A percentile compares a stretch with the other conserved stretches of the same genome.
These are phyloP conservation scores for Temnothorax unifasciatus DNA, from an alignment of 2,888 invertebrate genomes.

Conservation along the genomic window DNA sequence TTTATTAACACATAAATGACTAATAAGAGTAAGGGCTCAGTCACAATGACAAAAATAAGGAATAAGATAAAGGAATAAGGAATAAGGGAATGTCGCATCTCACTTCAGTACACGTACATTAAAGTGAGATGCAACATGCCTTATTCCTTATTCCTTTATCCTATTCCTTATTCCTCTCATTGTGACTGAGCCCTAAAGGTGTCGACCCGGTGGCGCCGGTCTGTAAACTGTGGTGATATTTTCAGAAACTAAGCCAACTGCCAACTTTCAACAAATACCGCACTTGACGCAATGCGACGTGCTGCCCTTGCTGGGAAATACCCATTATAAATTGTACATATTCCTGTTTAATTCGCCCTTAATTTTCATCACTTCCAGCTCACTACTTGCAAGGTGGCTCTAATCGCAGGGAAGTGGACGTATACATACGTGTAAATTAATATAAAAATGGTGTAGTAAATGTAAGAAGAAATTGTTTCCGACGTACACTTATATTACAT, in stretches of 20 bases:
- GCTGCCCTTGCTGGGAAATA: slow-evolving; percentile 5
- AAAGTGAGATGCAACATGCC: too few relatives aligned
- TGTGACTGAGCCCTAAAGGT: too few relatives aligned
- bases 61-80: too few relatives aligned
- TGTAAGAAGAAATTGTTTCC: slow-evolving; percentile 13
- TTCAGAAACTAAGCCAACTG: not conserved
- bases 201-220: too few relatives aligned
- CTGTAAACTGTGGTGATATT: not conserved
- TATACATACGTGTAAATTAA: slow-evolving; percentile 32
- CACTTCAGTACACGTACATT: too few relatives aligned
- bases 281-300: not conserved
- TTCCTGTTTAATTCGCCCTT: slow-evolving; percentile 3
- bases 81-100: too few relatives aligned
- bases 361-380: slow-evolving; percentile 6
- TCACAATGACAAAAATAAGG: too few relatives aligned
- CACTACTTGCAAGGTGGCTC: slow-evolving; percentile 24
- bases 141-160: too few relatives aligned
- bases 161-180: too few relatives aligned
- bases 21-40: slow-evolving; percentile 6
- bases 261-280: not conserved
- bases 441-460: slow-evolving; percentile 10
- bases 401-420: slow-evolving; percentile 19
- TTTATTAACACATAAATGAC: not conserved
- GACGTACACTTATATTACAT: slow-evolving; percentile 4
- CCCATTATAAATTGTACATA: slow-evolving; percentile 22